These are phyloP conservation scores for Sebastes kiyomatsui DNA, from an alignment of 2,797 vertebrate genomes.

Conservation along the genomic window DNA sequence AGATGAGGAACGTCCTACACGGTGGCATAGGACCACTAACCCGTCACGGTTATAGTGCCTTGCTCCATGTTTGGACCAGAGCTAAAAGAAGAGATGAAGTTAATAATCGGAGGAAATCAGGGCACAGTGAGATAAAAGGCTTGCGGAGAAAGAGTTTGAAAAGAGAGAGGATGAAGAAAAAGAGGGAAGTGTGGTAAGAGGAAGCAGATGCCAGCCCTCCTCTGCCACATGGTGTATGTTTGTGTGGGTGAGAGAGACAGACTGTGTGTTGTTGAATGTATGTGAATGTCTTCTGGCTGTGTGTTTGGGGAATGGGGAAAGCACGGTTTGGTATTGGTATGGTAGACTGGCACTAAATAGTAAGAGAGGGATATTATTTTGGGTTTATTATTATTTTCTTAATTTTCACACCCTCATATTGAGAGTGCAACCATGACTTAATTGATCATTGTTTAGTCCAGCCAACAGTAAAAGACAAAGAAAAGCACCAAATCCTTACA, in stretches of 20 bases:
- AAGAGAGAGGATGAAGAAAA: constrained; percentile 17
- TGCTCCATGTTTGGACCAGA: background rate
- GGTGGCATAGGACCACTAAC: constrained; percentile 1
- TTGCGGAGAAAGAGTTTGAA: constrained; percentile 10
- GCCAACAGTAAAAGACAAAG: background rate
- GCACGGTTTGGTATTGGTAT: background rate
- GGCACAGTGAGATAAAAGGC: constrained; percentile 21
- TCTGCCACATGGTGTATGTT: constrained; percentile 62
- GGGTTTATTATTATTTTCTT: background rate
- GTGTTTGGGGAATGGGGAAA: background rate
- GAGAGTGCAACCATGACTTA: background rate
- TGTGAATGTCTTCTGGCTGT: constrained; percentile 6
- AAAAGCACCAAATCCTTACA: background rate
- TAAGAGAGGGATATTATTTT: background rate
- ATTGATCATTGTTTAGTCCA: background rate
- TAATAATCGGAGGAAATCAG: background rate
- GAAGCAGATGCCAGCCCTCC: constrained; percentile 73
- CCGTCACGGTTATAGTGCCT: background rate
- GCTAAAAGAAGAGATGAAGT: constrained; percentile 1
- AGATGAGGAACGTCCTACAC: background rate
- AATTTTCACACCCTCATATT: background rate
- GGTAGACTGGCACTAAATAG: background rate
- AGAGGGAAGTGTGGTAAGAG: constrained; percentile 49
- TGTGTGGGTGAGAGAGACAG: constrained; percentile 35
- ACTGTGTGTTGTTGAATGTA: constrained; percentile 26